These are phyloP conservation scores for Tringa solitaria DNA, from an alignment of 2,113 vertebrate species.

Conservation along the genomic window DNA sequence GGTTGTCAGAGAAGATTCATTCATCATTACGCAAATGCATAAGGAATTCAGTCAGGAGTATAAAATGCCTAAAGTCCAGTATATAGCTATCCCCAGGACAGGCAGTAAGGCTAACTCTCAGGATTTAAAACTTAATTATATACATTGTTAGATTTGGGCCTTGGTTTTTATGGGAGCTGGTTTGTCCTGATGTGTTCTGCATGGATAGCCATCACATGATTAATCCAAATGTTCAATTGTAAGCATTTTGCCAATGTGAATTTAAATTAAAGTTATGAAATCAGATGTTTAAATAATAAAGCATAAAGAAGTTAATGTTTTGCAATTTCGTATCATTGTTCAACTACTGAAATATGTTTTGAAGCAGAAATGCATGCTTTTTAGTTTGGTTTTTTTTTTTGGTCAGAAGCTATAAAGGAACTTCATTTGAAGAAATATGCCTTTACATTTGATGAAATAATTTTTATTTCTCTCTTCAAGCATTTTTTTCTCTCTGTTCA, in stretches of 20 bases:
- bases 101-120: background rate
- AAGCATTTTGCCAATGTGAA: background rate
- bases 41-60: background rate
- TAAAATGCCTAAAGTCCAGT: background rate
- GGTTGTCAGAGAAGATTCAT: background rate
- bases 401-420: background rate
- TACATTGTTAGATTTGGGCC: background rate
- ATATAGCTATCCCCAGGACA: background rate
- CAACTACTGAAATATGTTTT: background rate
- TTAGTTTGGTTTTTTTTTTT: background rate
- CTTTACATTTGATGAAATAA: background rate
- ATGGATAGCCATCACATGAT: background rate
- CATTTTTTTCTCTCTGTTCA: background rate
- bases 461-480: background rate
- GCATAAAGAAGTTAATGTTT: background rate
- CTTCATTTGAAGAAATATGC: background rate
- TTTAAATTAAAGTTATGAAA: background rate
- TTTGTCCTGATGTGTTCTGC: background rate
- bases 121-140: background rate
- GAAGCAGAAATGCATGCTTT: background rate
- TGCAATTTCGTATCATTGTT: background rate
- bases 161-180: background rate
- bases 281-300: background rate
- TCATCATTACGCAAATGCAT: rapidly evolving
- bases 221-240: background rate